Base-by-base conservation (phyloP, 1,140 invertebrate genomes). In the Tyrophagus putrescentiae region DNA sequence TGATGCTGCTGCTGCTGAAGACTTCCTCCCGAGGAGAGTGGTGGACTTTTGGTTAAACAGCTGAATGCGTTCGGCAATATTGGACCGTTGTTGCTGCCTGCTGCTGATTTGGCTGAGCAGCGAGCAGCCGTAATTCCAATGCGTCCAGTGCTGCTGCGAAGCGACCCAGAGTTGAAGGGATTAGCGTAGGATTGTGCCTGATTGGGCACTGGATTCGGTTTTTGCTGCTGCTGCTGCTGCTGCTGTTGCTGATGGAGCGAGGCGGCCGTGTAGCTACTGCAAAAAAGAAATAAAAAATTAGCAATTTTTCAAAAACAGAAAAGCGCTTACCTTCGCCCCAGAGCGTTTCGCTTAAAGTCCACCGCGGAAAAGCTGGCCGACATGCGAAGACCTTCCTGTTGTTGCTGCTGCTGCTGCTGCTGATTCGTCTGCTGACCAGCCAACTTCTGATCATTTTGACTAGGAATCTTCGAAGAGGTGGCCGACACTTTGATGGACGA, bases 101-200 rank as follows among this genome's bases (percentile, higher is more conserved):
- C 39, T 31, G 13, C 25, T n/a, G n/a, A n/a, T 9, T 54, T 54
- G 3, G 11, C 3, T 5, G 25, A 42, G 18, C 18, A 42, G 18
- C 25, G 41, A 5, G 18, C 41, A 1, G 6, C 3, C 18, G 18
- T 3, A 2, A 42, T 5, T 13, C 16, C 3, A 52, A 54, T 54
- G 4, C 52, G 4, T 32, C 52, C 52, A 4, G 52, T 54, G 39
- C 28, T 54, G 13, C 52, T 54, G 21, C 4, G 52, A 9, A 32
- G 27, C 39, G 52, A 54, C 13, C 52, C 52, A 29, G 13, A 27
- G 39, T 54, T 54, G 52, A 54, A 54, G n/a, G 52, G 52, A 54
- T 54, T 54, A n/a, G 52, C 32, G 27, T 54, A 54, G 11, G 52
- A 13, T 4, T 13, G 52, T 54, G 32, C 21, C 21, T 32, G 25